Evolutionary conservation across 2,113 vertebrate genomes (phyloP).

Genomic region (Cisticola juncidis): DNA sequence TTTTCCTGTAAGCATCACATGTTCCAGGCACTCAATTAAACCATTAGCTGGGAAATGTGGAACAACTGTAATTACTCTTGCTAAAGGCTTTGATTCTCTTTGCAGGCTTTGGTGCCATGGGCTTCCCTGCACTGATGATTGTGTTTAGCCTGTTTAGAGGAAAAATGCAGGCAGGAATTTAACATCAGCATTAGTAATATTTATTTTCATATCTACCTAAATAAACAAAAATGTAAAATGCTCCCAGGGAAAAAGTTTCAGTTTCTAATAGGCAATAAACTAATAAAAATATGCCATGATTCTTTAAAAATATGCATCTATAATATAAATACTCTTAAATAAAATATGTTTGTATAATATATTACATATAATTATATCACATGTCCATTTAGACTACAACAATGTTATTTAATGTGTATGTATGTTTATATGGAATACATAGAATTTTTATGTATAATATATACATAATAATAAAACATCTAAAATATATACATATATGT

Average conservation of each 20-base stretch:
- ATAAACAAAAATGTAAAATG: background rate
- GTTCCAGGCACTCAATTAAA: background rate
- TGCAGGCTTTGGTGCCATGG: background rate
- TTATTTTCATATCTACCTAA: background rate
- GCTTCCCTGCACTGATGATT: background rate
- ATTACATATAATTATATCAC: background rate
- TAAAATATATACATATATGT: background rate
- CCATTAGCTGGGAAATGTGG: conserved; percentile 10
- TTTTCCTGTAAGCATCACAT: background rate
- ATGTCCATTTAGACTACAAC: background rate
- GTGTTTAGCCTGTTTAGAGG: background rate
- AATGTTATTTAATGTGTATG: no score
- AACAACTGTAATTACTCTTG: conserved; percentile 27
- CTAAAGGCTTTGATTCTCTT: background rate
- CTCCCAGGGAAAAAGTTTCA: background rate
- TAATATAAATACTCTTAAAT: no score
- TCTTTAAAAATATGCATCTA: background rate
- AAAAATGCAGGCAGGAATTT: background rate
- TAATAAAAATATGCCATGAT: background rate
- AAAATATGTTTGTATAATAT: background rate
- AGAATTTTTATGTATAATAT: background rate
- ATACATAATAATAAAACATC: background rate
- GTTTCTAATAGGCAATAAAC: background rate
- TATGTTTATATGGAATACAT: background rate
- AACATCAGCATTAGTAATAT: background rate